Base-by-base conservation (phyloP, 2,888 invertebrate genomes). In the Athrips mouffetella region DNA sequence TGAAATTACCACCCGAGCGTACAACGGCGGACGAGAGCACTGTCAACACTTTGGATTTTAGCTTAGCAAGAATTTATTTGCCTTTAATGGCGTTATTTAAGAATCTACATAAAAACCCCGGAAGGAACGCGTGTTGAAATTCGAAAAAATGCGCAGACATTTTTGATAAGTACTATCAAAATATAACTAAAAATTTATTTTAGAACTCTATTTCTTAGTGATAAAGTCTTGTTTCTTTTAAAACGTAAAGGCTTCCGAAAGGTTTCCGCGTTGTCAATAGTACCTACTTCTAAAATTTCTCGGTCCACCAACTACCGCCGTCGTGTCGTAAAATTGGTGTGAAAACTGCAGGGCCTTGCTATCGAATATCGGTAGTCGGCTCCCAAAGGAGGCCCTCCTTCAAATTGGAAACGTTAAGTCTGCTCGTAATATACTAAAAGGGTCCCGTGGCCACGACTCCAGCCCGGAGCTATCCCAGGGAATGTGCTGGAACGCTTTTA, bases 361-460 rank as follows among this genome's bases (percentile, higher is more conserved):
- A 7, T 33, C 35, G 25, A 18, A 37, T 47, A 30, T 31, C 11
- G n/a, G 21, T 21, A 47, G 41, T 25, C 23, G 39, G 20, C 39
- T 47, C 47, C 47, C 39, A 13, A 23, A 13, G 30, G 37, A 30
- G 35, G 39, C 45, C 45, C 31, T 31, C 37, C 40, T 49, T 45
- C 27, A 49, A 49, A 49, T 49, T 49, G 49, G 39, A 45, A 41
- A 49, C 45, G 45, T 23, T 45, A 40, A 40, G 45, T 30, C 40
- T 35, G 31, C 27, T 11, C 15, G 48, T 45, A 49, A 49, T 49
- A 49, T 35, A 37, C 45, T 49, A 49, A 49, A 49, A 49, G 49
- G 45, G 45, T 49, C 39, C 20, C 40, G 40, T 20, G 33, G 42
- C 33, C 18, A 18, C 41, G 35, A 7, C 21, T 35, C 15, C 25